These are phyloP conservation scores for Delphinus delphis DNA, from an alignment of 2,113 vertebrate genomes.

Conservation along the genomic window DNA sequence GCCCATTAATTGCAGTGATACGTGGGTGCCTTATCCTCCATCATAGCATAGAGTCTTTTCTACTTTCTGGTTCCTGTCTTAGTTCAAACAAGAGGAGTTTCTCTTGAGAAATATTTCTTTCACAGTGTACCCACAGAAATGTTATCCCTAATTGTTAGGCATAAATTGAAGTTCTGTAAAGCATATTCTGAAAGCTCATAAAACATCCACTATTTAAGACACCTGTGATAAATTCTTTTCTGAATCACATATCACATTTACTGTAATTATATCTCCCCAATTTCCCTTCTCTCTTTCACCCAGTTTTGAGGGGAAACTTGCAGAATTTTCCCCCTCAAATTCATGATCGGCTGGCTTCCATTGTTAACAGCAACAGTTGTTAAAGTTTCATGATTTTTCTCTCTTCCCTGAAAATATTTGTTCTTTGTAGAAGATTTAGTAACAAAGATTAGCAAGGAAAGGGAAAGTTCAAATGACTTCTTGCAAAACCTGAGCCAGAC, in stretches of 20 bases:
- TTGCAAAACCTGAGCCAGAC: neutral
- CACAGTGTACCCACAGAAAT: neutral
- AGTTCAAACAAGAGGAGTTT: neutral
- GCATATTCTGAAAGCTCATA: neutral
- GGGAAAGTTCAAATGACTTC: neutral
- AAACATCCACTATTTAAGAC: neutral
- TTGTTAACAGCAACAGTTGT: neutral
- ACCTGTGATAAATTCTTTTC: neutral
- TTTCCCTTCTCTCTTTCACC: neutral
- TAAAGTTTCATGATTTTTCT: neutral
- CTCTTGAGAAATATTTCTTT: neutral
- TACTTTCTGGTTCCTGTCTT: neutral
- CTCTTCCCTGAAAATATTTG: neutral
- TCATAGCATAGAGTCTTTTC: neutral
- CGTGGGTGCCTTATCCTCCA: neutral
- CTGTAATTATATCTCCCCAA: neutral
- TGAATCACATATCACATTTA: neutral
- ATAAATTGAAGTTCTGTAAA: constrained; percentile 9
- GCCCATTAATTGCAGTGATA: neutral
- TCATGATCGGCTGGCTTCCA: neutral
- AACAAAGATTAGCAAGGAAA: constrained; percentile 20
- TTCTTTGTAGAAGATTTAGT: neutral
- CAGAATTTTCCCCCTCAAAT: neutral
- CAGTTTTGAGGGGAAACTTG: neutral
- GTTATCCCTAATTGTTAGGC: neutral